A percentile compares a stretch with the other conserved stretches of the same genome.
Evolutionary conservation across 2,888 invertebrate species (phyloP).

Genomic region (Aphodius sticticus): DNA sequence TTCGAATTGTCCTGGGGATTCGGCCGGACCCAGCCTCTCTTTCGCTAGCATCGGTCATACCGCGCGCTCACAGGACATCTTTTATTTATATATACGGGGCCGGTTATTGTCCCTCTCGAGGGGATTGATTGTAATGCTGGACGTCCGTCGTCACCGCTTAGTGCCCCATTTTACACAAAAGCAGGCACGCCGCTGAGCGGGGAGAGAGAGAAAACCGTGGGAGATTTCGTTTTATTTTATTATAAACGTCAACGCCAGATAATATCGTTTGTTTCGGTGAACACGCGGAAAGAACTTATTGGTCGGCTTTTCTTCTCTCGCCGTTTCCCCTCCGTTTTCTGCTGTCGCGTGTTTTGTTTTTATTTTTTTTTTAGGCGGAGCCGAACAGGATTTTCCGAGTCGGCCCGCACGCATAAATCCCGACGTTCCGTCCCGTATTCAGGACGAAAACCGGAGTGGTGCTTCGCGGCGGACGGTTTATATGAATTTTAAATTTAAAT

Average conservation of each 20-base stretch:
- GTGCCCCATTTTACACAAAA: constrained; percentile 40
- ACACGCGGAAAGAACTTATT: constrained; percentile 28
- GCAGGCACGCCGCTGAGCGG: constrained; percentile 27
- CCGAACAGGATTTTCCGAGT: constrained; percentile 20
- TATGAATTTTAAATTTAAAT: constrained; percentile 25
- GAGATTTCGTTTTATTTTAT: constrained; percentile 41
- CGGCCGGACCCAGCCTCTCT: constrained; percentile 15
- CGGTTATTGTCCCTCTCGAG: constrained; percentile 41
- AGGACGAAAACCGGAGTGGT: constrained; percentile 15
- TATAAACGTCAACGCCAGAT: constrained; percentile 40
- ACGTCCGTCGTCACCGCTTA: constrained; percentile 40
- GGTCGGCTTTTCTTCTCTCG: constrained; percentile 15
- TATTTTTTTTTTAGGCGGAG: constrained; percentile 10
- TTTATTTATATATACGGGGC: constrained; percentile 41
- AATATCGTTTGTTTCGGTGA: constrained; percentile 40
- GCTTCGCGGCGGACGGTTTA: constrained; percentile 13
- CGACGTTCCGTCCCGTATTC: constrained; percentile 17
- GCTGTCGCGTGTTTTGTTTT: constrained; percentile 13
- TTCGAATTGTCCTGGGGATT: constrained; percentile 38
- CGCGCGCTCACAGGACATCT: constrained; percentile 38
- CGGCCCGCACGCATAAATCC: constrained; percentile 15
- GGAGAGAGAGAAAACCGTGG: not conserved
- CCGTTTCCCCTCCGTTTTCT: not conserved
- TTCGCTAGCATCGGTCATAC: constrained; percentile 36
- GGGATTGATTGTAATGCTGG: constrained; percentile 42